phyloP scores from a whole-genome alignment of 2,888 invertebrate genomes.

The Scaptomyza reducta region DNA sequence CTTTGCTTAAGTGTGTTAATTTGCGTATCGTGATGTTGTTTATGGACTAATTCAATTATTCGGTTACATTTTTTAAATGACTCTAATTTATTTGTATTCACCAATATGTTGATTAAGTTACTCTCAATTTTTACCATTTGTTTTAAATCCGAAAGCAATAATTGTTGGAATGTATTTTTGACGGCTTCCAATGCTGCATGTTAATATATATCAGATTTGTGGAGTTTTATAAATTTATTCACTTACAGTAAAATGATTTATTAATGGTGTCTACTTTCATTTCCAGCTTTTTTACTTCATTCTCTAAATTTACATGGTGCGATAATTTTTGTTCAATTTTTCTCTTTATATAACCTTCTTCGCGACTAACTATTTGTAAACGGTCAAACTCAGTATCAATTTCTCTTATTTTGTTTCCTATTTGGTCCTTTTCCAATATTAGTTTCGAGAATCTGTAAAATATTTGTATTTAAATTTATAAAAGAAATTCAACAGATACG shows the following conservation, averaged over 20 bases:
- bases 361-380: constrained; percentile 37
- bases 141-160: constrained; percentile 12
- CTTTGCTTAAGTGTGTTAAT: constrained; percentile 35
- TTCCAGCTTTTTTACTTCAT: constrained; percentile 56
- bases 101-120: constrained; percentile 12
- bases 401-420: constrained; percentile 42
- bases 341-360: constrained; percentile 49
- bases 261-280: constrained; percentile 51
- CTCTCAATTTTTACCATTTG: constrained; percentile 34
- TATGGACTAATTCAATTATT: constrained; percentile 17
- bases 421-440: constrained; percentile 70
- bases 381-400: constrained; percentile 58
- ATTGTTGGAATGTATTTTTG: constrained; percentile 8
- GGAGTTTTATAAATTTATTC: background rate
- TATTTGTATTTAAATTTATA: constrained; percentile 8
- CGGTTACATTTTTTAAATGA: constrained; percentile 9
- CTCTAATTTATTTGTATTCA: constrained; percentile 1
- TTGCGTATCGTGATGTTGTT: constrained; percentile 36
- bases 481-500: background rate
- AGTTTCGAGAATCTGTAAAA: constrained; percentile 72
- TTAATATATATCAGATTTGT: background rate
- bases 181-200: constrained; percentile 40
- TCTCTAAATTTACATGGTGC: constrained; percentile 47
- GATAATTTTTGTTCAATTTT: constrained; percentile 63
- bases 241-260: constrained; percentile 58